Percentiles rank a stretch among this genome's conserved stretches.
phyloP scores from a whole-genome alignment of 2,888 invertebrate genomes.

The Lithophane ornitopus region DNA sequence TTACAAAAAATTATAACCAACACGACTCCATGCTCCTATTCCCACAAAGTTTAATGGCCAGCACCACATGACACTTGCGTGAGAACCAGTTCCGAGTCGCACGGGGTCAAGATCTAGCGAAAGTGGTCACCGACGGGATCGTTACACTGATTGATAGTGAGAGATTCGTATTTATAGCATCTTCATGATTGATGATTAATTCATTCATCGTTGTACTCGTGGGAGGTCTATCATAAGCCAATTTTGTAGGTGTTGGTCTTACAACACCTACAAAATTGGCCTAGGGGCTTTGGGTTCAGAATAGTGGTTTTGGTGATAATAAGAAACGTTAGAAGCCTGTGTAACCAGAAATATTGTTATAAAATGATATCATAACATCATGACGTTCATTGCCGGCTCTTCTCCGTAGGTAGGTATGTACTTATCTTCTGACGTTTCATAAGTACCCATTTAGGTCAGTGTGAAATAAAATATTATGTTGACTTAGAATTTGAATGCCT shows the following conservation, averaged over 20 bases:
- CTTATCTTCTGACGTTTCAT: no score
- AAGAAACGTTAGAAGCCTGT: not conserved
- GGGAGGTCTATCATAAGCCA: conserved; percentile 18
- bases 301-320: not conserved
- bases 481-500: not conserved
- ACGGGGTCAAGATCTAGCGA: conserved; percentile 70
- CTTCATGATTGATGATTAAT: conserved; percentile 37
- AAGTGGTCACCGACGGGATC: conserved; percentile 60
- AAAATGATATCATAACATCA: not conserved
- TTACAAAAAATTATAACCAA: not conserved
- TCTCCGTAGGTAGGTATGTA: no score
- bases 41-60: conserved; percentile 56
- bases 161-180: conserved; percentile 39
- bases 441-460: no score
- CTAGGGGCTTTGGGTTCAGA: not conserved
- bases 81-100: conserved; percentile 62
- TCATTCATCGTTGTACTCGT: conserved; percentile 17
- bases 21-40: conserved; percentile 23
- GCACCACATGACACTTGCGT: conserved; percentile 46
- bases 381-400: no score
- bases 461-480: not conserved
- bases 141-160: conserved; percentile 50
- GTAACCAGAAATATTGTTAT: not conserved
- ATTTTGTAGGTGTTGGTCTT: not conserved
- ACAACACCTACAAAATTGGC: not conserved